Evolutionary conservation across 2,797 vertebrate species (phyloP), one percentile per base, ranked within the genome.

Genomic region (Australoheros facetus): DNA sequence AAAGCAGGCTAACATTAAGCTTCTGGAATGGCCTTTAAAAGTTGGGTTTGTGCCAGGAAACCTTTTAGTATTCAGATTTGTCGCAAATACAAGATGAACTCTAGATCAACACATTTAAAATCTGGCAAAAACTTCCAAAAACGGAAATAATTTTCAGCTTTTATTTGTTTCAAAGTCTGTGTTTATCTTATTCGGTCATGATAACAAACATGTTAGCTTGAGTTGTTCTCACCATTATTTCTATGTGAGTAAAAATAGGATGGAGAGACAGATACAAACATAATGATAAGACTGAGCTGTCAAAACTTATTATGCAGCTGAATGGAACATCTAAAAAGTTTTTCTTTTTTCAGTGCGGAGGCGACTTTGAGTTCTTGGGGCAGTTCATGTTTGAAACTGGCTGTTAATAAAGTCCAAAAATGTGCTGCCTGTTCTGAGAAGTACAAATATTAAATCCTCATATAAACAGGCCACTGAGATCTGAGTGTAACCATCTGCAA

Each of bases 231-330:
- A 2, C 4, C 11, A 58, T 53, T 56, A 77, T 64, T 58, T 21
- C 26, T 21, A 53, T 64, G 10, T 57, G 21, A 71, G 57, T 30
- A 32, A 60, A 62, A 57, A 53, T 69, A 51, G 26, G 26, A 26
- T 69, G 26, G 21, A 62, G 5, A 82, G 56, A 42, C 59, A 79
- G n/a, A 80, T 14, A 4, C 19, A 71, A 56, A 71, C 17, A 59
- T 60, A 53, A 71, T 59, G 12, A 76, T 80, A 78, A 28, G 28
- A 81, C 75, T 26, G 17, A 57, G 70, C 69, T 84, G 86, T 89
- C 80, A 88, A 78, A 89, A 75, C 4, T 4, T 64, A 77, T 78
- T 78, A 60, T 37, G 60, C 1, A 0, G 78, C 30, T 53, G 10
- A 83, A 75, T 56, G 14, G 28, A 78, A 81, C 28, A 13, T 77